Conservation (phyloP, 1,140 invertebrate genomes). For the Conus betulinus region DNA sequence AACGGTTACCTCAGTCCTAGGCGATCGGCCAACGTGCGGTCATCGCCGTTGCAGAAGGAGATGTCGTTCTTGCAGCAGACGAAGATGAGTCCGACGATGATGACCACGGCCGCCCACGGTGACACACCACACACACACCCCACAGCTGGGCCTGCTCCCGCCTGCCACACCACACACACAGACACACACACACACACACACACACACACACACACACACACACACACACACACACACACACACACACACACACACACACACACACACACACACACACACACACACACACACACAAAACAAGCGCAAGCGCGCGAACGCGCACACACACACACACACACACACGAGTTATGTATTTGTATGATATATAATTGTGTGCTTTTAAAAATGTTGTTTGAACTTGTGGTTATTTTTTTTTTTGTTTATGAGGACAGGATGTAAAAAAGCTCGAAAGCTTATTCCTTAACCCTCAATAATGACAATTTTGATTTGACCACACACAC, state of each 20-base stretch:
- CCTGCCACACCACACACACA: conserved; percentile 14
- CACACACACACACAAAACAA: too few species aligned
- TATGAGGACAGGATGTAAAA: neutral
- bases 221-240: too few species aligned
- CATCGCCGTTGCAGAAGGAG: conserved; percentile 46
- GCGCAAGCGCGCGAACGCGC: too few species aligned
- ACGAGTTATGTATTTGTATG: too few species aligned
- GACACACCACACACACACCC: too few species aligned
- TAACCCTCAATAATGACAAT: neutral
- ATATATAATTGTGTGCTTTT: too few species aligned
- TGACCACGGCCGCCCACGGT: conserved; percentile 35
- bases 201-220: neutral
- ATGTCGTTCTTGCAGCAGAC: conserved; percentile 54
- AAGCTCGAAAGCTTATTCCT: too few species aligned
- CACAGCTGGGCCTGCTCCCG: conserved; percentile 54
- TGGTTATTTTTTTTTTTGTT: neutral
- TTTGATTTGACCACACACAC: too few species aligned
- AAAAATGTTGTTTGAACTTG: too few species aligned
- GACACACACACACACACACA: neutral
- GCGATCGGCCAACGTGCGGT: neutral
- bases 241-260: neutral
- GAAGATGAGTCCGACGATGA: conserved; percentile 33
- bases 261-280: neutral
- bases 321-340: too few species aligned
- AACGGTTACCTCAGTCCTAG: neutral